These are phyloP conservation scores for Epinephelus fuscoguttatus DNA, from an alignment of 2,113 vertebrate genomes.

Conservation along the genomic window DNA sequence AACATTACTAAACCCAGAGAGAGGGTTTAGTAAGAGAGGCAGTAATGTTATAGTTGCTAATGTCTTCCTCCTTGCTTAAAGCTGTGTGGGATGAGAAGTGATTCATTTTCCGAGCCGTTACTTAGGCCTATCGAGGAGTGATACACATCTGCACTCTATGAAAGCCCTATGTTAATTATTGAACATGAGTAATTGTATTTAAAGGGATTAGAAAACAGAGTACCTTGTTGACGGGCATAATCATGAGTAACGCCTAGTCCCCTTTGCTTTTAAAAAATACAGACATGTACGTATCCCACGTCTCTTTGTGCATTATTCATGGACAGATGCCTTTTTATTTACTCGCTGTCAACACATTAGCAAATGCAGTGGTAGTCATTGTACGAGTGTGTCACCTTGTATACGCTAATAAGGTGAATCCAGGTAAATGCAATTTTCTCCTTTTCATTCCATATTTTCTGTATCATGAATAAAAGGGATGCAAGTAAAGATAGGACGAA, in stretches of 20 bases:
- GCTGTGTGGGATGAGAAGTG: slow-evolving; percentile 42
- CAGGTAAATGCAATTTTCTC: not conserved
- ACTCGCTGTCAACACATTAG: slow-evolving; percentile 24
- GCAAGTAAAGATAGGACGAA: not conserved
- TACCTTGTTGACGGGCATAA: not conserved
- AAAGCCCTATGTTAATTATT: slow-evolving; percentile 51
- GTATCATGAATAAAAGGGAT: not conserved
- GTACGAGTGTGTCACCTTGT: not conserved
- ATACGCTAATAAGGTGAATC: not conserved
- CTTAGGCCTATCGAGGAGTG: slow-evolving; percentile 21
- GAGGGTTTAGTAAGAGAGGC: slow-evolving; percentile 48
- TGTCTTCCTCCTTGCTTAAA: slow-evolving; percentile 40
- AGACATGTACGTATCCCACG: not conserved
- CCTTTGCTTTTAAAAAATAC: slow-evolving; percentile 21
- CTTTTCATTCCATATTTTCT: not conserved
- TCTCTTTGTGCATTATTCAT: slow-evolving; percentile 44
- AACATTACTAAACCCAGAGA: slow-evolving; percentile 40
- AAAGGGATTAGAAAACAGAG: slow-evolving; percentile 7
- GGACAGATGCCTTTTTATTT: slow-evolving; percentile 11
- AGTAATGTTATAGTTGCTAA: slow-evolving; percentile 33
- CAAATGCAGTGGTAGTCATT: not conserved
- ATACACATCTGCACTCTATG: slow-evolving; percentile 32
- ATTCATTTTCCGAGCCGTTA: slow-evolving; percentile 37
- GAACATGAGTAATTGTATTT: slow-evolving; percentile 34
- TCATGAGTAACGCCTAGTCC: slow-evolving; percentile 3